Evolutionary conservation across 2,113 vertebrate species (phyloP), one percentile per base, ranked within the genome.

Genomic region (Neodon shergylaensis): DNA sequence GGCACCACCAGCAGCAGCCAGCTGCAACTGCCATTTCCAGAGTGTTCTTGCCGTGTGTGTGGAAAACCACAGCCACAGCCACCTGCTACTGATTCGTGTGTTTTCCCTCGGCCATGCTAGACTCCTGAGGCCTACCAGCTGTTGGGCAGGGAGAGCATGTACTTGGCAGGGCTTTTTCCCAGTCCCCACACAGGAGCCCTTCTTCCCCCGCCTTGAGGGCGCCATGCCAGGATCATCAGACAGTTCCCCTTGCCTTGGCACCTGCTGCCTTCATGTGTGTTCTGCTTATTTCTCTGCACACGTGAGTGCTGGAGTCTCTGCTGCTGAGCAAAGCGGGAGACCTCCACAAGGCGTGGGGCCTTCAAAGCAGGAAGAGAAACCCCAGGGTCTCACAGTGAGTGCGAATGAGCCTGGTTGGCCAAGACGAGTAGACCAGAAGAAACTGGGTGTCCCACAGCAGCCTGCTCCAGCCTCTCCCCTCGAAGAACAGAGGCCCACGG

Each of bases 121-220:
- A 54, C 31, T 42, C 70, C 14, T 24, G 85, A 90, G 70, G 74
- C 49, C 73, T 78, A 8, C 92, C 94, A 95, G 95, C 92, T 95
- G 78, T 66, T 39, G 44, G 54, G 61, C 52, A 31, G 47, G 70
- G 68, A 92, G 81, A 58, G 39, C 16, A 28, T 9, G 12, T 7
- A 3, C 82, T 49, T 36, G 88, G 79, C 36, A 7, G 22, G 54
- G 33, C 4, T 49, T 39, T 72, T 5, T 81, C 85, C 63, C 58
- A 5, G 28, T 13, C 13, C 70, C 74, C 21, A 12, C 21, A 17
- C n/a, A n/a, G 73, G 93, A 96, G 68, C n/a, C 84, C 76, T 28
- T 0, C 28, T 44, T 61, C 33, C 54, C 11, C 88, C 7, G 10
- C 4, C 0, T 52, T 44, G 65, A 66, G 26, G 10, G 74, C 17